A percentile compares a stretch with the other conserved stretches of the same genome.
phyloP scores from a whole-genome alignment of 2,113 vertebrate genomes.

The Oplegnathus fasciatus region DNA sequence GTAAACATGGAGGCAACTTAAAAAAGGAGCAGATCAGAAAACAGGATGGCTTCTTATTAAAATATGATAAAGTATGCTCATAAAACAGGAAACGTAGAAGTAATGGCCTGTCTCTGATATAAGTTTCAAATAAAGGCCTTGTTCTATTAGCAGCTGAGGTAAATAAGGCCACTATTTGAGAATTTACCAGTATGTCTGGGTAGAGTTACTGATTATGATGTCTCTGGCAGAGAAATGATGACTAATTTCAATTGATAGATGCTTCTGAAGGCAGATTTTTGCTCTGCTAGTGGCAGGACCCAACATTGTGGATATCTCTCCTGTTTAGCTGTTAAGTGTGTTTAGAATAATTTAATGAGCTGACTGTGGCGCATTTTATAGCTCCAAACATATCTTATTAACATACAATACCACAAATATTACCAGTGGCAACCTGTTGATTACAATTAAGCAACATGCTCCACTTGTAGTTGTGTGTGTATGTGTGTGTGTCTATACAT shows the following conservation, averaged over 20 bases:
- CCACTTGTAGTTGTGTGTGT: not conserved
- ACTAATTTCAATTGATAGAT: not conserved
- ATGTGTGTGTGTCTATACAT: not conserved
- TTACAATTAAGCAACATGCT: conserved; percentile 13
- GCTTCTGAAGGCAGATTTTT: not conserved
- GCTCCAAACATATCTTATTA: conserved; percentile 42
- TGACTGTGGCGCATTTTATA: conserved; percentile 8
- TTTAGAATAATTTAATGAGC: conserved; percentile 51
- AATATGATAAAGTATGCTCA: not conserved
- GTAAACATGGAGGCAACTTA: too few species aligned
- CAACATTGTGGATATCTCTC: not conserved
- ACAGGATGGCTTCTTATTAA: not conserved
- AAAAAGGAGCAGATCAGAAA: not conserved
- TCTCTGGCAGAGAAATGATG: not conserved
- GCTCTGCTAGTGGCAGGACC: not conserved
- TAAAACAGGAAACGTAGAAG: not conserved
- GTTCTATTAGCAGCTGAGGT: not conserved
- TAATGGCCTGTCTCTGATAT: not conserved
- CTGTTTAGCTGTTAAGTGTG: conserved; percentile 31
- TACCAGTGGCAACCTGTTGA: conserved; percentile 16
- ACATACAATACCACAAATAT: conserved; percentile 20
- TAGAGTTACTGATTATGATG: not conserved
- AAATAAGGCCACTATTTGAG: not conserved
- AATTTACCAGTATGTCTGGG: too few species aligned
- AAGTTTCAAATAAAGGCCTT: not conserved